Base-by-base conservation (phyloP, 2,888 invertebrate genomes). In the Apamea crenata region DNA sequence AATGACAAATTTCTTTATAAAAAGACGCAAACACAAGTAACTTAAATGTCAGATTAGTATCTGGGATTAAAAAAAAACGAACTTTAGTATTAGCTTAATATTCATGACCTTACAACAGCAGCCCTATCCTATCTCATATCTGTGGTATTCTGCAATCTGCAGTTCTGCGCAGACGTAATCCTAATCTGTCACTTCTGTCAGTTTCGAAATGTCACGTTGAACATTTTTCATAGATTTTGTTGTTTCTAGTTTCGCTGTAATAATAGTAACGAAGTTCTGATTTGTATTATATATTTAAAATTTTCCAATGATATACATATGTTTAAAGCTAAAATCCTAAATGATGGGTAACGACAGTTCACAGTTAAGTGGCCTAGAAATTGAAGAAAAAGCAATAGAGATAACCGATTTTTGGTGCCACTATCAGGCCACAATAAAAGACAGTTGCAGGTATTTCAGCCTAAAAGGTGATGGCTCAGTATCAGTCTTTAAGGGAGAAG, bases 301-400 rank as follows among this genome's bases (percentile, higher is more conserved):
- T 4, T 53, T 76, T 81, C 70, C 77, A 74, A 84, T 84, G 71
- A 81, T 74, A 78, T 61, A 14, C 29, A 74, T 47, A 81, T 44
- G n/a, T n/a, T 1, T 40, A 65, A 21, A 68, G 32, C 77, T 80
- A 77, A 79, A 78, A 78, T 81, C 44, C 75, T 87, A 84, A 87
- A 94, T 93, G 91, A 99, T 99, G 99, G 99, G 98, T 83, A 98
- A 98, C 95, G 98, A 98, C 92, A 97, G 97, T 90, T 98, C 98
- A 80, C 97, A 97, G 87, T 95, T 98, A 84, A 97, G 97, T 92
- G 98, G 98, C 56, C 95, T 98, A 75, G 97, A 98, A 94, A 97
- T 98, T 84, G 98, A 98, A 87, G 98, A 98, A 92, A 98, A 98
- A 92, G 97, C 98, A 16, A 97, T 98, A 7, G 98, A 98, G 94